Conservation (phyloP, 2,113 vertebrate species). For the Cacatua alba region DNA sequence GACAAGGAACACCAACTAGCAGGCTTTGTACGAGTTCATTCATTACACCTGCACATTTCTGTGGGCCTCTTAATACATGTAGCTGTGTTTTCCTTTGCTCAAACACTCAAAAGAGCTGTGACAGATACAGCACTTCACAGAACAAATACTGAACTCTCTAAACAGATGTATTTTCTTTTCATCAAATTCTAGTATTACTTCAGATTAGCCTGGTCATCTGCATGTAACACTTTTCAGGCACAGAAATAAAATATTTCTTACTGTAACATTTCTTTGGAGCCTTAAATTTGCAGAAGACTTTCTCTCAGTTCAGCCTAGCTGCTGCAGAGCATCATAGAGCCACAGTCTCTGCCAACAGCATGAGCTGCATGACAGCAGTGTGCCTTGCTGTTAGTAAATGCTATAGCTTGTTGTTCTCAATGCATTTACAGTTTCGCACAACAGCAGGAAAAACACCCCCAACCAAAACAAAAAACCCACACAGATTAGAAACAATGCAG, state of each 20-base stretch:
- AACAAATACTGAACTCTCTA: background rate
- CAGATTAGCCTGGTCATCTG: background rate
- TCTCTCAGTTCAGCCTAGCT: background rate
- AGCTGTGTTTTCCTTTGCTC: background rate
- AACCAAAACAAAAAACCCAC: constrained; percentile 39
- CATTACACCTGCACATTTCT: background rate
- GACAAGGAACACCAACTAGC: background rate
- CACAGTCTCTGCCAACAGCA: background rate
- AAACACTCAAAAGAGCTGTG: background rate
- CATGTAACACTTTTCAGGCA: background rate
- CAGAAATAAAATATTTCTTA: background rate
- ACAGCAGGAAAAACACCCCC: background rate
- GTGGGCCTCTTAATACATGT: background rate
- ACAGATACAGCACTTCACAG: background rate
- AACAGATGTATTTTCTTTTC: background rate
- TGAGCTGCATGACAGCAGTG: constrained; percentile 4
- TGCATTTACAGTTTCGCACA: constrained; percentile 30
- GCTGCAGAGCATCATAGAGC: background rate
- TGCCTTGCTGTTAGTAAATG: background rate
- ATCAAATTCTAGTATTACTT: background rate
- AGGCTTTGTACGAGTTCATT: background rate
- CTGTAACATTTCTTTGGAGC: background rate
- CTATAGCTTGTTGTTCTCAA: constrained; percentile 12
- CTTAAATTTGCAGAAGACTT: background rate
- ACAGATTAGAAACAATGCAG: constrained; percentile 40